phyloP scores from a whole-genome alignment of 1,140 invertebrate species.

The Cotesia glomerata region DNA sequence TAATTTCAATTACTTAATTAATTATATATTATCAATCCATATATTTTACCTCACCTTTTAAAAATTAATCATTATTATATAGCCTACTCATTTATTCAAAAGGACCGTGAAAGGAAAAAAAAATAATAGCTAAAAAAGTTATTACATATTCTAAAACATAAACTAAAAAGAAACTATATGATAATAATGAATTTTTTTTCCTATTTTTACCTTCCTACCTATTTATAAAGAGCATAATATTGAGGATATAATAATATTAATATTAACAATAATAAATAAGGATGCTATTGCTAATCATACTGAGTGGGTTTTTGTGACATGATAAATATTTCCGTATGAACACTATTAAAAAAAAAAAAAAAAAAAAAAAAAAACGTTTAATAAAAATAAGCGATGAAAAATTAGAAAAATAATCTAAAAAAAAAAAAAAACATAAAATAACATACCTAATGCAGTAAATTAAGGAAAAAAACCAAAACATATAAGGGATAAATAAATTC shows the following conservation, averaged over 20 bases:
- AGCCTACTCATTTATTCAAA: neutral
- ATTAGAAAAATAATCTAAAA: neutral
- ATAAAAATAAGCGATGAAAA: no score
- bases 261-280: conserved; percentile 63
- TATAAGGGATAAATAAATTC: conserved; percentile 31
- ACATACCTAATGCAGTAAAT: conserved; percentile 19
- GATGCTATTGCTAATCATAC: conserved; percentile 64
- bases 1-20: conserved; percentile 10
- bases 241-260: conserved; percentile 63
- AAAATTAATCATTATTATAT: conserved; percentile 21
- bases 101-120: conserved; percentile 10
- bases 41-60: neutral
- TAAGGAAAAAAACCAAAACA: conserved; percentile 24
- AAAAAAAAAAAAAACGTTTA: conserved; percentile 27
- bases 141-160: neutral
- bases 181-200: conserved; percentile 24
- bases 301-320: conserved; percentile 64
- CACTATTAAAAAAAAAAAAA: conserved; percentile 34
- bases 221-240: conserved; percentile 65
- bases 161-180: no score
- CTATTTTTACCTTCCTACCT: conserved; percentile 52
- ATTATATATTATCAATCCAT: neutral
- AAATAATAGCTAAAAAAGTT: neutral
- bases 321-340: conserved; percentile 60
- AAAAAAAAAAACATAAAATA: conserved; percentile 8